Conservation (phyloP, 2,888 invertebrate genomes). For the Acleris literana region DNA sequence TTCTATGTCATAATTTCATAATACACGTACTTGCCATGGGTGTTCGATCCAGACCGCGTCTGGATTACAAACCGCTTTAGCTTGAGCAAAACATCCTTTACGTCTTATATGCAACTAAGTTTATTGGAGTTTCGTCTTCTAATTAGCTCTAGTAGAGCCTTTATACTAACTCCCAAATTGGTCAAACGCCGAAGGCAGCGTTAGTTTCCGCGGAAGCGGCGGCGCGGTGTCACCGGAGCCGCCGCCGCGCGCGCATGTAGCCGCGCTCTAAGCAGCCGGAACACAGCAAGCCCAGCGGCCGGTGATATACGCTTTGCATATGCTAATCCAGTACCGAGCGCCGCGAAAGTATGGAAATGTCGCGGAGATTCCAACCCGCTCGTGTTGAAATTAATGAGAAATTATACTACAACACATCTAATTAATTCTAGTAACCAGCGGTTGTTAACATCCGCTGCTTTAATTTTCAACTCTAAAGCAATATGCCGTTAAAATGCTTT, state of each 20-base stretch:
- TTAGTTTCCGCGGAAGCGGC: neutral
- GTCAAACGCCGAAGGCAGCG: neutral
- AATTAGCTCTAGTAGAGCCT: too few relatives aligned
- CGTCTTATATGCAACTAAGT: too few relatives aligned
- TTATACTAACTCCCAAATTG: neutral
- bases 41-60: too few relatives aligned
- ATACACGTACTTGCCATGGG: too few relatives aligned
- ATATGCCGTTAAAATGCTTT: slow-evolving; percentile 70
- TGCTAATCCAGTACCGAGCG: slow-evolving; percentile 57
- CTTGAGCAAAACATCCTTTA: too few relatives aligned
- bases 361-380: slow-evolving; percentile 50
- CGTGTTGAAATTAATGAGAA: slow-evolving; percentile 72
- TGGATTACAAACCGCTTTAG: too few relatives aligned
- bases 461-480: slow-evolving; percentile 67
- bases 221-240: neutral
- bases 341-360: slow-evolving; percentile 63
- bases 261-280: slow-evolving; percentile 22
- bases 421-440: slow-evolving; percentile 63
- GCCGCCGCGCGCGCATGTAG: slow-evolving; percentile 9
- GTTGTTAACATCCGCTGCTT: slow-evolving; percentile 58
- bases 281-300: slow-evolving; percentile 33
- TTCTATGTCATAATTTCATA: too few relatives aligned
- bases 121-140: too few relatives aligned
- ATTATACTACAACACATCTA: slow-evolving; percentile 63
- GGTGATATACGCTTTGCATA: slow-evolving; percentile 53